Evolutionary conservation across 2,888 invertebrate genomes (phyloP), one percentile per base, ranked within the genome.

Genomic region (Molanna angustata): DNA sequence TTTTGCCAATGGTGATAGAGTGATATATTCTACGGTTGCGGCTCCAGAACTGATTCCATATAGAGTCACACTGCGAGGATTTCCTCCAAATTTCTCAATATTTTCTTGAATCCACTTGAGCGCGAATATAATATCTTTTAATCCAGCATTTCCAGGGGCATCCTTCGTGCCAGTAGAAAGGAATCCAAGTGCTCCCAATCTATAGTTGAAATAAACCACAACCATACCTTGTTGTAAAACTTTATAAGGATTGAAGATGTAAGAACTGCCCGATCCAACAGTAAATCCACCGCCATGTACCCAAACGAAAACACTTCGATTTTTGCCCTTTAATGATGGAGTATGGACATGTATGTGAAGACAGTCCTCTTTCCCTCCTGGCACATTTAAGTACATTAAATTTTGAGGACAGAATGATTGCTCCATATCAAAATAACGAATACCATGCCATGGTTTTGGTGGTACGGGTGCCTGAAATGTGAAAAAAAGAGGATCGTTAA

Each of bases 301-400:
- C 70, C 70, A 75, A 2, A 76, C 68, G 68, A 76, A 69, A 1
- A 76, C 75, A 0, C 74, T 74, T 18, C 72, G 60, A 22, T 65
- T 64, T 0, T 32, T 39, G 2, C 40, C 69, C 41, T 84, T 65
- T 1, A 17, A 69, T 57, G 73, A 77, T 1, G 85, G 83, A 0
- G 82, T 80, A 68, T 81, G 84, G 0, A 86, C 78, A 64, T 86
- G 86, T 2, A 87, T 70, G 64, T 83, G 85, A 0, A 87, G 74
- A 61, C 86, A 87, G 66, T 86, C 85, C 61, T 87, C 86, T 44
- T 69, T 72, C 0, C 84, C 84, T 0, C 68, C 62, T 2, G 40
- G 11, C 16, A 16, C n/a, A 3, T 37, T 40, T n/a, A 48, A 19
- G 4, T 22, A n/a, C 54, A 74, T 74, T 32, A 33, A 21, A 9